Base-by-base conservation (phyloP, 2,113 vertebrate genomes). In the Nesogale talazaci region DNA sequence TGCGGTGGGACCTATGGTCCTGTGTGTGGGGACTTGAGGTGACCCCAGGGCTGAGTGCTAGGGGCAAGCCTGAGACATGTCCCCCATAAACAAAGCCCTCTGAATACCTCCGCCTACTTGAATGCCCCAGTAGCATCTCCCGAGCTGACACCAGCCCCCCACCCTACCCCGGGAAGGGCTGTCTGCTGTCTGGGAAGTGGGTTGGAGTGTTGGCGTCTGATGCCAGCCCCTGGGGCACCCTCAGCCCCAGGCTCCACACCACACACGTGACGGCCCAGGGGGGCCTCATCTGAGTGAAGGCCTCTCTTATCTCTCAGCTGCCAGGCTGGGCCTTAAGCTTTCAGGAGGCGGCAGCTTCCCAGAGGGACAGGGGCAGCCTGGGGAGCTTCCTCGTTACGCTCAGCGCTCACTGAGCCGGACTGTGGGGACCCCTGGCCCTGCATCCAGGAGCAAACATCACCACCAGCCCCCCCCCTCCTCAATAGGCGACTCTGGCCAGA, bases 291-390 rank as follows among this genome's bases (percentile, higher is more conserved):
- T 75, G 91, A 19, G 74, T 96, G 93, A 96, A 95, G 85, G 86
- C 25, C 74, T 75, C 57, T 31, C 95, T 97, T 98, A 97, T 97
- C 98, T 97, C n/a, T 82, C 22, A 80, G 88, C 97, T 90, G 97
- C 97, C 98, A 95, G 98, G 97, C 95, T 95, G 98, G 89, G 96
- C 93, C 97, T 97, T 96, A 97, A 96, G 96, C 82, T 67, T 95
- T 98, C 97, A 97, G 70, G 31, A 72, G 3, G 57, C 96, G 86
- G 93, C 92, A 92, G 97, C 97, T 96, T 96, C 96, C 94, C 0
- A 63, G 69, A 29, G 3, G 69, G 11, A 20, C 4, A 8, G 74
- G 67, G n/a, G 65, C 59, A 38, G 42, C 27, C 2, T 0, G 2
- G 22, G 12, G n/a, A 31, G 16, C 72, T 72, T 29, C 87, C 72